Percentiles rank a stretch among this genome's conserved stretches.
Evolutionary conservation across 2,888 invertebrate genomes (phyloP).

Genomic region (Sisyra nigra): DNA sequence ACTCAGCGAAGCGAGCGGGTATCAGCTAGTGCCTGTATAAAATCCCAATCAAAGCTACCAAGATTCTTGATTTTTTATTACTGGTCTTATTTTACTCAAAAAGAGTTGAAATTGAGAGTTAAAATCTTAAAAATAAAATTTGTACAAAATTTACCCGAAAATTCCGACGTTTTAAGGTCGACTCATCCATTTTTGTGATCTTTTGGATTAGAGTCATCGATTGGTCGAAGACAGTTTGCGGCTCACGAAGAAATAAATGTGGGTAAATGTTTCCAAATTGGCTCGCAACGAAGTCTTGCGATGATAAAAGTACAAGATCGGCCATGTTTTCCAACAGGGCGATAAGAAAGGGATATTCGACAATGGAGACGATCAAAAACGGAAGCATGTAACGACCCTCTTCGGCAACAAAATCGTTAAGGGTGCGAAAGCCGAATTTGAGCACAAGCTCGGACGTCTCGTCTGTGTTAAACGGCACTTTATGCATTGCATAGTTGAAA

Average conservation of each 20-base stretch:
- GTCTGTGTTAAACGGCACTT: constrained; percentile 34
- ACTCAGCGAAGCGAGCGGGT: too few species aligned
- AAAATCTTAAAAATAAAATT: too few species aligned
- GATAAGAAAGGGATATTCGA: constrained; percentile 35
- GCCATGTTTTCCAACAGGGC: constrained; percentile 49
- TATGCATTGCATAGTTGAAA: constrained; percentile 35
- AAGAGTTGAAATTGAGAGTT: too few species aligned
- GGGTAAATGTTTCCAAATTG: constrained; percentile 57
- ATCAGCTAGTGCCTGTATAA: too few species aligned
- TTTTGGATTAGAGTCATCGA: constrained; percentile 45
- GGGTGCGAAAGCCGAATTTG: constrained; percentile 51
- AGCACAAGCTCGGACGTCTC: constrained; percentile 43
- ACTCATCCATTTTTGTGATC: constrained; percentile 36
- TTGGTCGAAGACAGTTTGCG: constrained; percentile 35
- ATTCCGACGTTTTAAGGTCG: constrained; percentile 44
- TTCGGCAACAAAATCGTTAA: constrained; percentile 50
- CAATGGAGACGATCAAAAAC: constrained; percentile 39
- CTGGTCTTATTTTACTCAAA: too few species aligned
- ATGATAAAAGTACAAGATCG: constrained; percentile 35
- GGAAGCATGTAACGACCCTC: constrained; percentile 53
- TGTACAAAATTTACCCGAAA: constrained; percentile 39
- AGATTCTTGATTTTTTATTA: too few species aligned
- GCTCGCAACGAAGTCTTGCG: constrained; percentile 41
- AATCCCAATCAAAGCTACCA: too few species aligned
- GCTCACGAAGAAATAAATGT: constrained; percentile 47